These are phyloP conservation scores for Morelia viridis DNA, from an alignment of 2,797 vertebrate species.

Conservation along the genomic window DNA sequence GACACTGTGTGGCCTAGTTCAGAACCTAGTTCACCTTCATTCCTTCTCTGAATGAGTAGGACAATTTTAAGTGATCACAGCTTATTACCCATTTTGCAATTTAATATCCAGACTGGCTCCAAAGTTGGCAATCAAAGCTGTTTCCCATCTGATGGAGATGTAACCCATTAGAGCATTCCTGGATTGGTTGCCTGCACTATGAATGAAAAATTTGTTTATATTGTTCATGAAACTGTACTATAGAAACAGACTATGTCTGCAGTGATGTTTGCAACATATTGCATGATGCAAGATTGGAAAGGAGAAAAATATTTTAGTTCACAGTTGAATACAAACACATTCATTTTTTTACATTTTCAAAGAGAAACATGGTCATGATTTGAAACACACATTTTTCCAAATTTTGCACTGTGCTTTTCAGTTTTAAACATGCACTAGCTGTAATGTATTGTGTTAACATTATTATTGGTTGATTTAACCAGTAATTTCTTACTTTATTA, in stretches of 20 bases:
- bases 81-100: not conserved
- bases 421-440: not conserved
- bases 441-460: not conserved
- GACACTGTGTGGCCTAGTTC: not conserved
- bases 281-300: not conserved
- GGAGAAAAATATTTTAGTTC: not conserved
- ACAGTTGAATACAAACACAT: no score
- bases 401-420: not conserved
- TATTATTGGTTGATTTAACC: not conserved
- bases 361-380: not conserved
- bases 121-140: not conserved
- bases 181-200: not conserved
- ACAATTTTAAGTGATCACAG: not conserved
- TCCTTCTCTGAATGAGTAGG: not conserved
- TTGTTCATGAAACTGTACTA: not conserved
- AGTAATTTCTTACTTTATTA: not conserved
- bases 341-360: not conserved
- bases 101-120: not conserved
- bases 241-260: not conserved
- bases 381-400: not conserved
- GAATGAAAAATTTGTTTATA: not conserved
- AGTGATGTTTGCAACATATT: not conserved
- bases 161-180: not conserved
- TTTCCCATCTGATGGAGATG: not conserved
- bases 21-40: not conserved